Evolutionary conservation across 1,140 invertebrate species (phyloP), one percentile per base, ranked within the genome.

Genomic region (Drosophila orosa): DNA sequence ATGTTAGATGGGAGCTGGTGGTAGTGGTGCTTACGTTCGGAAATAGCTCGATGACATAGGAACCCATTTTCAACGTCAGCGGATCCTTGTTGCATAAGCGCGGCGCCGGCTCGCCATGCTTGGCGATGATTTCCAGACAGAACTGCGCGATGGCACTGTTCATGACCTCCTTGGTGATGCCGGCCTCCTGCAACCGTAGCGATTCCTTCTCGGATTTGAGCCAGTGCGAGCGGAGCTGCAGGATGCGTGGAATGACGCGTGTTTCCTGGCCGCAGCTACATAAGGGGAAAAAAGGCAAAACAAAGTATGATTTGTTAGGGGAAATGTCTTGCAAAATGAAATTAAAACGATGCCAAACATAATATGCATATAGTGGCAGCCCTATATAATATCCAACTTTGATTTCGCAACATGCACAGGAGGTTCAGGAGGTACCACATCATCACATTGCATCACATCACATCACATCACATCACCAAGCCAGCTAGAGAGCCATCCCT

Each of bases 251-350:
- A 91, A 99, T 98, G 44, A 99, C 97, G 69, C 98, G 94, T 8
- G 98, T 99, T 93, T 99, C 98, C 93, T 99, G 98, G 7, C 98
- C 98, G 93, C 99, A 99, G 92, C 98, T 95, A n/a, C n/a, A n/a
- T n/a, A 24, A 19, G 22, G 9, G 19, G 5, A 74, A 57, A 93
- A 93, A 74, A 29, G 47, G 37, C 13, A 33, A 44, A 63, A 44
- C 15, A 29, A 29, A 29, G n/a, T 4, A 40, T 40, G 4, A 17
- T 4, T 17, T 2, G 27, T 27, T 27, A 27, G 8, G 5, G 27
- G 27, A 4, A 3, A 27, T 7, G 5, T 1, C 27, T 4, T 12
- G 12, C 4, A 13, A 33, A 13, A 13, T 48, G 15, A 17, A 48
- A 48, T 17, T 10, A 27, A 47, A 47, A 27, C 42, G 22, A 8